Evolutionary conservation across 2,797 vertebrate species (phyloP), one percentile per base, ranked within the genome.

Genomic region (Cichlasoma orientale): DNA sequence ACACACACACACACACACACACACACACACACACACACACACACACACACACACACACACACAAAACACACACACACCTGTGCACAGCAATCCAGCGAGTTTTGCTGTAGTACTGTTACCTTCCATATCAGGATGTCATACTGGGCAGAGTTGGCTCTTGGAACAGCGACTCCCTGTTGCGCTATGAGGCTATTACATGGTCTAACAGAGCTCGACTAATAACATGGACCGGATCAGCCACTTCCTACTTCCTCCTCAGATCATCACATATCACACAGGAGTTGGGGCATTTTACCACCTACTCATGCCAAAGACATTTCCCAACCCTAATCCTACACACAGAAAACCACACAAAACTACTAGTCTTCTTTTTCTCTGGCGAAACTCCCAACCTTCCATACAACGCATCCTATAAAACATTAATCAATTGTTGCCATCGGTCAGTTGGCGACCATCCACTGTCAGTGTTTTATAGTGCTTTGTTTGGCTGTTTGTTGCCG

Each of bases 141-240:
- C 92, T 92, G 92, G 93, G 92, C 92, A 90, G 91, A 93, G 87
- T 87, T 79, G 82, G 82, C 89, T 88, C 88, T 79, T 89, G 92
- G 93, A 96, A 95, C 93, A 92, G 87, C 73, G 90, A 88, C 90
- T 93, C 93, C 92, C 93, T 94, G 93, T 95, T 95, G 93, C 93
- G 74, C 90, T 86, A 88, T 87, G 92, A 95, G 88, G 92, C 94
- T 94, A 96, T 96, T 95, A 96, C 94, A 95, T 95, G 95, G 94
- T 95, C 95, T 94, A 96, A 78, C 95, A 95, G 95, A 96, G 95
- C 95, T 93, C 90, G 77, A 94, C 95, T 95, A 95, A 95, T 95
- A 96, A 95, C 95, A 93, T 90, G 91, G 91, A 94, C 92, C 83
- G 83, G 93, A 95, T 94, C 95, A 93, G 91, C 87, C 91, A 91